Evolutionary conservation across 1,140 invertebrate species (phyloP).

Genomic region (Euglossa dilemma): DNA sequence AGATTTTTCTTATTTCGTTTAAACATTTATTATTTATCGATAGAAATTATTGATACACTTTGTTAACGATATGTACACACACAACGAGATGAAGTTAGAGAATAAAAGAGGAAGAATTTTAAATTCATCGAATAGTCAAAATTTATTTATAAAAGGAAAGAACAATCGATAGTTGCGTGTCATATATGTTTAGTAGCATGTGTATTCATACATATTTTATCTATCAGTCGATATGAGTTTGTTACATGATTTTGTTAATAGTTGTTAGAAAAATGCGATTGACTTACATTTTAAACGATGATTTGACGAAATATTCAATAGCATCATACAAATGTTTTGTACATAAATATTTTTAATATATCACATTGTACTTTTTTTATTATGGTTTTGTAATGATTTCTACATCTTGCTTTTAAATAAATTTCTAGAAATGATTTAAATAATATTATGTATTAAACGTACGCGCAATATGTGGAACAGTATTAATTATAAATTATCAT

Average conservation of each 20-base stretch:
- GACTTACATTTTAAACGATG: constrained; percentile 8
- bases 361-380: constrained; percentile 4
- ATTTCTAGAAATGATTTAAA: constrained; percentile 8
- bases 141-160: background rate
- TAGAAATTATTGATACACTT: background rate
- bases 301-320: constrained; percentile 11
- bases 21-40: background rate
- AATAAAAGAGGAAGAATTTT: background rate
- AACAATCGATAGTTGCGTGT: background rate
- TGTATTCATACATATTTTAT: background rate
- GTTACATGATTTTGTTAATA: background rate
- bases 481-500: background rate
- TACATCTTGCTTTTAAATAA: background rate
- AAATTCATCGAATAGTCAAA: background rate
- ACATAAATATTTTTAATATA: too few species aligned
- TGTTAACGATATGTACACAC: background rate
- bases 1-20: background rate
- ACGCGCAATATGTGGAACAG: background rate
- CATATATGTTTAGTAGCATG: background rate
- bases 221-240: constrained; percentile 14
- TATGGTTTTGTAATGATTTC: background rate
- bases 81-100: background rate
- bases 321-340: too few species aligned
- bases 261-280: background rate
- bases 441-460: background rate